These are phyloP conservation scores for Pyrrhosoma nymphula DNA, from an alignment of 2,888 invertebrate genomes.

Conservation along the genomic window DNA sequence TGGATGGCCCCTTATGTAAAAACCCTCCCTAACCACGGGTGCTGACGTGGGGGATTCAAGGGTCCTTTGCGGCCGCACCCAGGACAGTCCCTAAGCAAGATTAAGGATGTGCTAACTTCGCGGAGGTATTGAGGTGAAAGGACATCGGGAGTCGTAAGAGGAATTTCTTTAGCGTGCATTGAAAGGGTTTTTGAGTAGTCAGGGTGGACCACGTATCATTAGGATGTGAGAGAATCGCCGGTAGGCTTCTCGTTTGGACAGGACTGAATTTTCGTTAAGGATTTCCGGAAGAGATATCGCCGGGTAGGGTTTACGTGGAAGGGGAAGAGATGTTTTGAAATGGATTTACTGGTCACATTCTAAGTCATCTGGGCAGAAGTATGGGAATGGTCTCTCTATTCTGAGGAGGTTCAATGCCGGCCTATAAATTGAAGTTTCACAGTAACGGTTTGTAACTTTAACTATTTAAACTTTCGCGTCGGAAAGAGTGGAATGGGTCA, in stretches of 20 bases:
- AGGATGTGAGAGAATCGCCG: not conserved
- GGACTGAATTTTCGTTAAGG: not conserved
- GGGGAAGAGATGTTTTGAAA: not conserved
- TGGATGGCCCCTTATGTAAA: not conserved
- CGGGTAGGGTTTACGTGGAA: not conserved
- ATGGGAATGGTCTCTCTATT: not conserved
- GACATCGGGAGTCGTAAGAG: not conserved
- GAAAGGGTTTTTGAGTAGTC: constrained; percentile 28
- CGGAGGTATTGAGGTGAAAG: constrained; percentile 35
- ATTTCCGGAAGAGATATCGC: constrained; percentile 11
- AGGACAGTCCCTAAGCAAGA: constrained; percentile 4
- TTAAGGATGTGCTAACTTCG: constrained; percentile 57
- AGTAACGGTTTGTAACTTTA: not conserved
- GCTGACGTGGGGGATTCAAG: not conserved
- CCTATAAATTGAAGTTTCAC: not conserved
- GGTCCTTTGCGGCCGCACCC: not conserved
- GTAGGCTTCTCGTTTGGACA: not conserved
- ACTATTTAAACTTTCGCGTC: not conserved
- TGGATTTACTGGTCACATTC: constrained; percentile 12
- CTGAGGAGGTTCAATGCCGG: not conserved
- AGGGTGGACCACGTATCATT: not conserved
- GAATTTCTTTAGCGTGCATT: not conserved
- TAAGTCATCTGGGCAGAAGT: not conserved
- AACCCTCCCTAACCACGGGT: not conserved
- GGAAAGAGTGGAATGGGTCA: not conserved